Evolutionary conservation across 1,140 invertebrate genomes (phyloP), one percentile per base, ranked within the genome.

Genomic region (Leptinotarsa lineolata): DNA sequence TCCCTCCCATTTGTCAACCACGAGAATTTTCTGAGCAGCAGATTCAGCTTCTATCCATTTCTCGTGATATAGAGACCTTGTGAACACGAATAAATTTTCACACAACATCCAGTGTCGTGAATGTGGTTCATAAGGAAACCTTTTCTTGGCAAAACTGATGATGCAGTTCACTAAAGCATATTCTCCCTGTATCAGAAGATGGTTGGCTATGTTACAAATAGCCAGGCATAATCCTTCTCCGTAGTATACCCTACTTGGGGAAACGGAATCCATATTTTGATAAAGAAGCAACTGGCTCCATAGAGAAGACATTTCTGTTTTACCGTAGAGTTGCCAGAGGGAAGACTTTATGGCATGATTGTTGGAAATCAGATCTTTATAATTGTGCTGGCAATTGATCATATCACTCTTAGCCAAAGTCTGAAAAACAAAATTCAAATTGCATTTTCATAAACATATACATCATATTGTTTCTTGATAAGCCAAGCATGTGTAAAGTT

Each of bases 251-350:
- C 87, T 84, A 69, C 79, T 80, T 67, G 86, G 83, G 64, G 85
- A 86, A 63, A 86, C 86, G 74, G 89, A 88, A 39, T 88, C 86
- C 2, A 89, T 88, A 79, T 94, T 93, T 13, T 94, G 86, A 77
- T 93, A 89, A 0, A 97, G 85, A 18, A 96, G 84, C 20, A 95
- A 80, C 81, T 96, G 94, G 61, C 91, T 91, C 80, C 89, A 92
- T 46, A 96, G 84, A 0, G 91, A 91, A 0, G 91, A 90, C 87
- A 95, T 92, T 84, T 94, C 93, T 46, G 90, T 91, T 83, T 95
- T 93, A 0, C 95, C 95, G 83, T 96, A 97, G 69, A 95, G 88
- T 15, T 90, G 87, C 95, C 95, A 97, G 1, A 97, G 85, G 0
- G 93, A 92, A 2, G 94, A 91, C 78, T 94, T 92, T 81, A 95